These are phyloP conservation scores for Apis mellifera DNA, from an alignment of 1,140 invertebrate species.

Conservation along the genomic window Amel_HAv3.1 CM009941.2:1974001-1974500, in stretches of 20 bases:
- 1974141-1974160: too few species aligned
- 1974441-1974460: slow-evolving; percentile 26
- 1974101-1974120: too few species aligned
- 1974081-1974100: too few species aligned
- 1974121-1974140: too few species aligned
- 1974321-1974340: slow-evolving; percentile 80
- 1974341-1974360: slow-evolving; percentile 79
- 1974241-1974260: slow-evolving; percentile 76
- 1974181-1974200: too few species aligned
- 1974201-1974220: too few species aligned
- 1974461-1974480: slow-evolving; percentile 7
- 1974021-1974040: too few species aligned
- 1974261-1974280: slow-evolving; percentile 79
- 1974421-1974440: slow-evolving; percentile 63
- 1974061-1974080: too few species aligned
- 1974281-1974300: slow-evolving; percentile 70
- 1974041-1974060: too few species aligned
- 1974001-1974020: too few species aligned
- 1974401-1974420: slow-evolving; percentile 54
- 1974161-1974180: too few species aligned
- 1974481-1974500: background rate
- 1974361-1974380: slow-evolving; percentile 82
- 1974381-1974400: slow-evolving; percentile 80
- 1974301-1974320: slow-evolving; percentile 78
- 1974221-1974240: slow-evolving; percentile 48